Evolutionary conservation across 1,140 invertebrate species (phyloP).

Genomic region (Polypedilum pembai): DNA sequence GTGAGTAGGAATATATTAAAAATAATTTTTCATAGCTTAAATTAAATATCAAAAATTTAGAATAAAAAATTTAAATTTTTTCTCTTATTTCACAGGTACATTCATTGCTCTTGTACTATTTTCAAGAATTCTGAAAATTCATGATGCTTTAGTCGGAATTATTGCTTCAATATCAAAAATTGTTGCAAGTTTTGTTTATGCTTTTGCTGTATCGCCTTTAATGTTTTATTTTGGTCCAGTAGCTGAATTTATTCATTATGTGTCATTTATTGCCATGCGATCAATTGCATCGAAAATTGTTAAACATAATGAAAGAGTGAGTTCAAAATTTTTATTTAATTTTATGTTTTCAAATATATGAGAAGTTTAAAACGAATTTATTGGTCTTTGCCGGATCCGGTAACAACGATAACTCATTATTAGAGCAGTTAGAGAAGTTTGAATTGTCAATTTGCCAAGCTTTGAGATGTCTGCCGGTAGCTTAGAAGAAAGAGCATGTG

Average conservation of each 20-base stretch:
- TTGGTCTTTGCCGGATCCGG: no score
- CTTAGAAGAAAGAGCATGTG: no score
- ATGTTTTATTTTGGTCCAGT: constrained; percentile 28
- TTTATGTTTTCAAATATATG: no score
- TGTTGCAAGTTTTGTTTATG: constrained; percentile 29
- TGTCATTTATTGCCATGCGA: constrained; percentile 34
- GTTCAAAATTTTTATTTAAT: no score
- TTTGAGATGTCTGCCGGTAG: no score
- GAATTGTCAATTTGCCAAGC: no score
- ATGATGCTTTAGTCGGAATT: constrained; percentile 29
- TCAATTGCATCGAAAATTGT: constrained; percentile 14
- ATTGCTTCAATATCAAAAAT: constrained; percentile 29
- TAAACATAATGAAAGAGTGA: neutral
- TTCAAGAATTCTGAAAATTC: constrained; percentile 25
- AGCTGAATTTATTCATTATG: constrained; percentile 26
- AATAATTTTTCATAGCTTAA: no score
- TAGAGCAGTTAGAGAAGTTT: no score
- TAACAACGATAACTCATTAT: no score
- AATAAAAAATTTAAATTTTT: neutral
- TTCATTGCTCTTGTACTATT: neutral
- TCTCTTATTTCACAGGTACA: neutral
- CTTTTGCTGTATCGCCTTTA: constrained; percentile 21
- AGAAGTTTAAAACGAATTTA: no score
- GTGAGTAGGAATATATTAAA: neutral
- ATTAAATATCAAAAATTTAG: no score